Evolutionary conservation across 92 coral and sea anemone species (phyloP), one percentile per base, ranked within the genome.

Genomic region (Epizoanthus illoricatus): DNA sequence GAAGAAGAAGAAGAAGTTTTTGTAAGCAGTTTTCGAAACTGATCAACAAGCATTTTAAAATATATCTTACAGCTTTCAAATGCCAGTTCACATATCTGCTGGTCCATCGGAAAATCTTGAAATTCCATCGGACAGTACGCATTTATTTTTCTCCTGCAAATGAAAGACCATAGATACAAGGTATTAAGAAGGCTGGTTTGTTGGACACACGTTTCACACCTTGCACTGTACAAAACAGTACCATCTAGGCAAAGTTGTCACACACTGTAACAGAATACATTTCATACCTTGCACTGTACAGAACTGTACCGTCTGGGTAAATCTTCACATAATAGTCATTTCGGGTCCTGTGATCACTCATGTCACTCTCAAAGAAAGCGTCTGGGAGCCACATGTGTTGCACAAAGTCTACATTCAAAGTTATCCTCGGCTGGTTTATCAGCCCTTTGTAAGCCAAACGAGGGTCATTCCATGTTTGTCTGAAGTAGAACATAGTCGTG

Each of bases 121-220:
- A 93, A 75, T 71, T 93, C 90, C 97, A 93, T 93, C 20, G 88
- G 89, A 80, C 97, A 93, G 62, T 85, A 88, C 8, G 93, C 92
- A 74, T 87, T 93, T n/a, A 93, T 67, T 49, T 89, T 90, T 52
- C 88, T 88, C 89, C 97, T 93, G 87, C 19, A 79, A 63, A 76
- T 28, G 49, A 19, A 54, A 58, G 12, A 12, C 7, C 1, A 13
- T 2, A 39, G 33, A 36, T 17, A 55, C 41, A 43, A 17, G 15
- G 7, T 66, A 6, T 65, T 43, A 43, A 43, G 4, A 43, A 1
- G 49, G 49, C 7, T 43, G 7, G 55, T 49, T 6, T 49, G 10
- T 7, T 49, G 55, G 55, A 42, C 47, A 13, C 17, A 45, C 7
- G 20, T 58, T 24, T 76, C 66, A 13, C 33, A 84, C 90, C 90